phyloP scores from a whole-genome alignment of 2,888 invertebrate species.

The Hedychridium roseum region DNA sequence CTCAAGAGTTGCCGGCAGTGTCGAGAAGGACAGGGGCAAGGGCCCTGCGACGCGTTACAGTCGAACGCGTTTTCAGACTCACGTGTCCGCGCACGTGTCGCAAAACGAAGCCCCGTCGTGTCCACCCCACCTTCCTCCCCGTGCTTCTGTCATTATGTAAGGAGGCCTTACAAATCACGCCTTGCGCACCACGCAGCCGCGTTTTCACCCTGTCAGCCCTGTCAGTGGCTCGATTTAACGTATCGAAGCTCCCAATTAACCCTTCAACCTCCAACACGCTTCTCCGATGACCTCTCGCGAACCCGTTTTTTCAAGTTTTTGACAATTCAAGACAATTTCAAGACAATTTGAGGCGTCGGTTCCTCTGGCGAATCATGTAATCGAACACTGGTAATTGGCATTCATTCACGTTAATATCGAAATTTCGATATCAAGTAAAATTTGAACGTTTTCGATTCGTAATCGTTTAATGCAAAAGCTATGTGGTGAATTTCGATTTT shows the following conservation, averaged over 20 bases:
- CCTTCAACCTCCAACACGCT: constrained; percentile 22
- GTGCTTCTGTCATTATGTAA: constrained; percentile 47
- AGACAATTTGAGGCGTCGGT: not conserved
- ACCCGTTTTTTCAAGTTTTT: not conserved
- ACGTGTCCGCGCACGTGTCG: constrained; percentile 60
- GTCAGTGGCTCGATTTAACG: constrained; percentile 41
- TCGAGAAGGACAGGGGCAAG: no score
- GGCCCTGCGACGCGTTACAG: constrained; percentile 47
- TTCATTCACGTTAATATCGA: not conserved
- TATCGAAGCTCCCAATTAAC: constrained; percentile 45
- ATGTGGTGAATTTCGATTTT: no score
- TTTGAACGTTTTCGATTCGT: no score
- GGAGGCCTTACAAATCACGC: constrained; percentile 56
- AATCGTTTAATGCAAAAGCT: no score
- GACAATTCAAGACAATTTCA: not conserved
- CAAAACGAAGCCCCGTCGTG: constrained; percentile 43
- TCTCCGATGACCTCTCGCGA: constrained; percentile 6
- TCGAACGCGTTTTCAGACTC: constrained; percentile 56
- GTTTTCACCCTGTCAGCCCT: constrained; percentile 20
- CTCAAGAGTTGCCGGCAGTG: no score
- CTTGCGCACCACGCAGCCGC: constrained; percentile 39
- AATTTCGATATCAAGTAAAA: not conserved
- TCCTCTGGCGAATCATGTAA: not conserved
- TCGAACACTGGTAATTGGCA: not conserved
- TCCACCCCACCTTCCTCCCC: constrained; percentile 29